phyloP scores from a whole-genome alignment of 2,888 invertebrate genomes.

The Lasioglossum calceatum region DNA sequence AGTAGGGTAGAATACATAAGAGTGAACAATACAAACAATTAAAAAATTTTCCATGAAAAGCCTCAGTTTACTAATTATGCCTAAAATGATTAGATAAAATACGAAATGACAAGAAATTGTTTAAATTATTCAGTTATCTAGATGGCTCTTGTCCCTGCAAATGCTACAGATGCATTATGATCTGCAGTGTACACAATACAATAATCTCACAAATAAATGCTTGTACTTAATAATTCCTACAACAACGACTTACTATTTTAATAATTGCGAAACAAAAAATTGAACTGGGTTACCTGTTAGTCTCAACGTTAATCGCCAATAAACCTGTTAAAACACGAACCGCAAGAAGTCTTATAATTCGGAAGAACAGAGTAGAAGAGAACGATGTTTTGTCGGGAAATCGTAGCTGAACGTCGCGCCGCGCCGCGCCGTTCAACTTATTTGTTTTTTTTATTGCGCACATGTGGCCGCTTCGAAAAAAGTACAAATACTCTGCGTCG shows the following conservation, averaged over 20 bases:
- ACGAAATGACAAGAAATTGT: no score
- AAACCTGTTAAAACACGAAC: neutral
- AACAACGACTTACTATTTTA: neutral
- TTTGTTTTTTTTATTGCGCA: constrained; percentile 17
- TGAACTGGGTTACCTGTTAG: neutral
- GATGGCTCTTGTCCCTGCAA: no score
- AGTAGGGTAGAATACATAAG: no score
- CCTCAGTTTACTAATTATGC: no score
- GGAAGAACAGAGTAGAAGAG: neutral
- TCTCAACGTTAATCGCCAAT: neutral
- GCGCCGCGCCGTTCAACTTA: neutral
- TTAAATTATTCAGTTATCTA: no score
- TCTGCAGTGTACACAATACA: neutral
- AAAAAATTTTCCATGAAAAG: no score
- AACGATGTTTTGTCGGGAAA: constrained; percentile 18
- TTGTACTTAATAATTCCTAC: neutral
- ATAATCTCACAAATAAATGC: neutral
- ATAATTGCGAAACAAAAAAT: neutral
- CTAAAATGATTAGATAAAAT: no score
- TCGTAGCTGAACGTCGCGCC: neutral
- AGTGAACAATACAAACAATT: no score
- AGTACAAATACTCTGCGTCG: neutral
- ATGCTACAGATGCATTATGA: neutral
- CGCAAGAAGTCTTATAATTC: neutral
- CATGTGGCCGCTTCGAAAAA: neutral